A percentile compares a stretch with the other conserved stretches of the same genome.
Evolutionary conservation across 2,113 vertebrate genomes (phyloP).

Genomic region (Crypturellus undulatus): DNA sequence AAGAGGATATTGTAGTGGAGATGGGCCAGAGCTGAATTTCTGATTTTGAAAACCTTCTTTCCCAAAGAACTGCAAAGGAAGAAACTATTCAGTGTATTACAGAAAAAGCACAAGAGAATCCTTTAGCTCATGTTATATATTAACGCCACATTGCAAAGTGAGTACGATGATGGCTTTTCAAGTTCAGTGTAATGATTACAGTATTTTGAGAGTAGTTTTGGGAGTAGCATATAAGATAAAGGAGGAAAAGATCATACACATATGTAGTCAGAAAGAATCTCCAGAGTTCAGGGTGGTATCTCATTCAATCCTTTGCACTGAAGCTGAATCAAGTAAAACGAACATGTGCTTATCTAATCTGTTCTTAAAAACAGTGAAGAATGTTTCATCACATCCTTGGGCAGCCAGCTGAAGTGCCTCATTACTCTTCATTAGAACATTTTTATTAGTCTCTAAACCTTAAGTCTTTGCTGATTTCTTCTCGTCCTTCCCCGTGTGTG

Average conservation of each 20-base stretch:
- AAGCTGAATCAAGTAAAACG: background rate
- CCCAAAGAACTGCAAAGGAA: background rate
- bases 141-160: background rate
- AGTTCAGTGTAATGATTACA: background rate
- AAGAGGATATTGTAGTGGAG: background rate
- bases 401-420: slow-evolving; percentile 39
- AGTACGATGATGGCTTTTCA: background rate
- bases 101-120: background rate
- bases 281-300: background rate
- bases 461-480: background rate
- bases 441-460: slow-evolving; percentile 9
- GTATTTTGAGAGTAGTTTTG: background rate
- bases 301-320: background rate
- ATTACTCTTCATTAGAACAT: slow-evolving; percentile 56
- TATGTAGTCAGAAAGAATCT: background rate
- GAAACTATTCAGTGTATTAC: background rate
- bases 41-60: background rate
- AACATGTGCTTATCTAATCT: slow-evolving; percentile 49
- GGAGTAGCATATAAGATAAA: background rate
- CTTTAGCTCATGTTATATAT: background rate
- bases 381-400: slow-evolving; percentile 42
- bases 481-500: background rate
- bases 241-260: background rate
- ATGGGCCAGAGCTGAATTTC: background rate
- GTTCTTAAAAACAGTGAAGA: slow-evolving; percentile 35